Evolutionary conservation across 2,888 invertebrate species (phyloP).

Genomic region (Unio pictorum): DNA sequence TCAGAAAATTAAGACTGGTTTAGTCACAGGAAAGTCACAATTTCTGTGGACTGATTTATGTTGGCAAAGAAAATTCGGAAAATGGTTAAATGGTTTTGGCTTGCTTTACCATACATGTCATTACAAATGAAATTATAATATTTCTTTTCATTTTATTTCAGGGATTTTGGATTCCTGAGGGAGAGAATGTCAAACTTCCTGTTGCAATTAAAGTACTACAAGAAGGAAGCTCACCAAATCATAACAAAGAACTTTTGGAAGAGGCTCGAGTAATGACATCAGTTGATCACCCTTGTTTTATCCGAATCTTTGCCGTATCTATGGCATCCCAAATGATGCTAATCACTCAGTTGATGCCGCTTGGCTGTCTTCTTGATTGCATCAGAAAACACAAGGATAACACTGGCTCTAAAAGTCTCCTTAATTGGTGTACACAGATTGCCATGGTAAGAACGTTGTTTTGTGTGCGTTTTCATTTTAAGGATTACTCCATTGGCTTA

Average conservation of each 20-base stretch:
- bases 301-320: conserved; percentile 95
- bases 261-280: conserved; percentile 99
- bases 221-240: conserved; percentile 81
- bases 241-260: conserved; percentile 93
- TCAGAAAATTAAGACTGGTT: no score
- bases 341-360: conserved; percentile 96
- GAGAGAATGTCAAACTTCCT: conserved; percentile 78
- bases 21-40: no score
- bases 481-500: no score
- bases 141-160: conserved; percentile 26
- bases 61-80: no score
- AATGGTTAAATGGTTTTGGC: no score
- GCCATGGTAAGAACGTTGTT: conserved; percentile 75
- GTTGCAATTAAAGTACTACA: conserved; percentile 97
- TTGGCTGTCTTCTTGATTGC: conserved; percentile 95
- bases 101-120: no score
- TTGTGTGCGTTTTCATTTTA: not conserved
- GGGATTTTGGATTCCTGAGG: conserved; percentile 70
- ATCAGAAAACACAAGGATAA: conserved; percentile 91
- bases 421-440: conserved; percentile 99
- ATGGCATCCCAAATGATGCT: conserved; percentile 98
- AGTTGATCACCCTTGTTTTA: conserved; percentile 93
- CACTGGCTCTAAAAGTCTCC: conserved; percentile 93
- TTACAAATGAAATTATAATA: not conserved
- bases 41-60: no score